Percentiles rank a stretch among this genome's conserved stretches.
phyloP scores from a whole-genome alignment of 2,888 invertebrate species.

The Troides oblongomaculatus region DNA sequence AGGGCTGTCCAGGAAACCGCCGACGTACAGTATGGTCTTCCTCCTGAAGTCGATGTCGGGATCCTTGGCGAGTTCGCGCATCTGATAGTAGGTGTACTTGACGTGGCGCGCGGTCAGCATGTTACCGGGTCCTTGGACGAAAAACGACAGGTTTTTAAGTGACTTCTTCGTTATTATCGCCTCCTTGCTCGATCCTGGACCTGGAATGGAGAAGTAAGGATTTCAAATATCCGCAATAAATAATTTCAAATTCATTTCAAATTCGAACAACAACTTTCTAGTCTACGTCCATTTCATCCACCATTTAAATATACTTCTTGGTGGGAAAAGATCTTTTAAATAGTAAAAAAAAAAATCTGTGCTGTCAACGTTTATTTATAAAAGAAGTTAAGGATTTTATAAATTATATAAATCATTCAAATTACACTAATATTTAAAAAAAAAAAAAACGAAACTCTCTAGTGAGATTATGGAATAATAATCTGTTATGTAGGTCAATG shows the following conservation, averaged over 20 bases:
- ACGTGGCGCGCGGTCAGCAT: slow-evolving; percentile 34
- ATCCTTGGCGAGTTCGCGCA: slow-evolving; percentile 46
- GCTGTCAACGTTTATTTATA: neutral
- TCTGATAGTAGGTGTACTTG: slow-evolving; percentile 56
- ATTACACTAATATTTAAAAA: neutral
- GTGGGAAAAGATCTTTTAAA: neutral
- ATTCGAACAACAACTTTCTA: too few relatives aligned
- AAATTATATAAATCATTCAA: neutral
- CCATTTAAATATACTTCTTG: neutral
- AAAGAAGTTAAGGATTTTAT: neutral
- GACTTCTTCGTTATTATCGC: slow-evolving; percentile 49
- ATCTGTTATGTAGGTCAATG: too few relatives aligned
- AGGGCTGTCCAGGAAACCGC: slow-evolving; percentile 58
- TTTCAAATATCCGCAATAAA: neutral
- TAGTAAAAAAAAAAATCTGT: neutral
- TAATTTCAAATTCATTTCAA: too few relatives aligned
- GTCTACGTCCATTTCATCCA: too few relatives aligned
- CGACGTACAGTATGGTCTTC: slow-evolving; percentile 54
- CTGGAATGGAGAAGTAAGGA: slow-evolving; percentile 42
- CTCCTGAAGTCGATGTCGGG: slow-evolving; percentile 44
- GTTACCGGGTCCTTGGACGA: slow-evolving; percentile 41
- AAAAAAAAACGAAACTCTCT: neutral
- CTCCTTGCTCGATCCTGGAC: slow-evolving; percentile 52
- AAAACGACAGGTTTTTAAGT: slow-evolving; percentile 47
- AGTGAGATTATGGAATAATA: neutral